These are phyloP conservation scores for Euura lappo DNA, from an alignment of 1,140 invertebrate genomes.

Conservation along the genomic window DNA sequence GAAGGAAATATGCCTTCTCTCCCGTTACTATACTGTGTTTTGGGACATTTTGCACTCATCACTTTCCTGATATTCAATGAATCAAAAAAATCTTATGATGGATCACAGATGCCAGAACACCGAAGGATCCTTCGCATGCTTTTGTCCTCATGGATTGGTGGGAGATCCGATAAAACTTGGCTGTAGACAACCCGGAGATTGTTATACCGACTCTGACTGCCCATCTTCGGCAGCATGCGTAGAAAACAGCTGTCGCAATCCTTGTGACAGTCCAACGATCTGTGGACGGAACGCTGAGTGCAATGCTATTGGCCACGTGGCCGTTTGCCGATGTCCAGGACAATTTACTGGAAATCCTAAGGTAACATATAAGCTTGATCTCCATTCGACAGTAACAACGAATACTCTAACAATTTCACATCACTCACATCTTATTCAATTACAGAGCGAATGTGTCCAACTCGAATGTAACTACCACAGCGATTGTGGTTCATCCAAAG, in stretches of 20 bases:
- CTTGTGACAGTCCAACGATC: constrained; percentile 69
- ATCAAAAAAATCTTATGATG: not conserved
- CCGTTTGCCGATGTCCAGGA: constrained; percentile 76
- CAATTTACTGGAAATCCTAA: constrained; percentile 79
- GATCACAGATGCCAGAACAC: constrained; percentile 73
- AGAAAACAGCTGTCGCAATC: constrained; percentile 80
- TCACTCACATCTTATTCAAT: constrained; percentile 7
- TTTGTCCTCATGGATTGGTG: constrained; percentile 79
- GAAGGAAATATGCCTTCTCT: not conserved
- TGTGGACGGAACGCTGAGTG: constrained; percentile 83
- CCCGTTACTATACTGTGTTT: too few species aligned
- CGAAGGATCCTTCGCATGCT: constrained; percentile 76
- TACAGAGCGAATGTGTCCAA: constrained; percentile 67
- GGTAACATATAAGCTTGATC: constrained; percentile 28
- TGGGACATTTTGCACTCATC: too few species aligned
- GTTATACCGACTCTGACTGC: constrained; percentile 80
- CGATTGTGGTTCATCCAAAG: constrained; percentile 73
- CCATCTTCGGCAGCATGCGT: constrained; percentile 77
- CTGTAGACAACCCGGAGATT: constrained; percentile 81
- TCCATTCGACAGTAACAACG: not conserved
- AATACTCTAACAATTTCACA: constrained; percentile 6
- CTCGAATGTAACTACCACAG: constrained; percentile 81
- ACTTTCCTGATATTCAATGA: too few species aligned
- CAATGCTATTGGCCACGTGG: constrained; percentile 68
- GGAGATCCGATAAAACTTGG: constrained; percentile 73